Conservation (phyloP, 1,140 invertebrate species). For the Heliconius hermathena region DNA sequence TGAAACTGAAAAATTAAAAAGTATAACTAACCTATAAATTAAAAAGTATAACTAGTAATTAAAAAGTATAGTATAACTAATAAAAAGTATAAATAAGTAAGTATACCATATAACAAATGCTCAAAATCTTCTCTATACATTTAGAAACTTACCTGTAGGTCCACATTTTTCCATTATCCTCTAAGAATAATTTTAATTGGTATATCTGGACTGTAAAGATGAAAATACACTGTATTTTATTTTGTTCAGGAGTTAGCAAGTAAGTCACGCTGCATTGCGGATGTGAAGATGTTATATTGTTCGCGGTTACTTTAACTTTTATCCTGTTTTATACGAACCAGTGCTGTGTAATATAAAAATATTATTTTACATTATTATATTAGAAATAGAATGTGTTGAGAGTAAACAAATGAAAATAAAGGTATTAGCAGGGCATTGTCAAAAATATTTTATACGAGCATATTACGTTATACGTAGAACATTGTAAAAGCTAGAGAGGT, state of each 20-base stretch:
- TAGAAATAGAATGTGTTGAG: not conserved
- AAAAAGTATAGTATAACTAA: too few relatives aligned
- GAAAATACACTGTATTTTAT: constrained; percentile 15
- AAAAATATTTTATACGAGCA: not conserved
- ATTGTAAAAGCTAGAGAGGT: too few relatives aligned
- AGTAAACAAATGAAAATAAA: not conserved
- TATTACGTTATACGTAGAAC: too few relatives aligned
- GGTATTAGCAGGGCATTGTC: not conserved
- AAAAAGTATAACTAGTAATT: too few relatives aligned
- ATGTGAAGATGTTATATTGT: constrained; percentile 16
- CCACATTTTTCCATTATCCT: not conserved
- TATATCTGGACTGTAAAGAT: not conserved
- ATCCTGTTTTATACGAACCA: not conserved
- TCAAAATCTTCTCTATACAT: too few relatives aligned
- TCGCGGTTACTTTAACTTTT: constrained; percentile 17
- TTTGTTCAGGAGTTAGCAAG: constrained; percentile 17
- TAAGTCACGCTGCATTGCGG: constrained; percentile 23
- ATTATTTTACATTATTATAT: not conserved
- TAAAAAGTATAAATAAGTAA: too few relatives aligned
- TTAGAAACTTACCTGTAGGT: not conserved
- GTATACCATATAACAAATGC: not conserved
- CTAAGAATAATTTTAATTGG: not conserved
- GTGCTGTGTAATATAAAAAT: not conserved
- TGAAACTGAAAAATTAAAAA: too few relatives aligned
- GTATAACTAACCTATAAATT: too few relatives aligned